Percentiles rank a stretch among this genome's conserved stretches.
These are phyloP conservation scores for Axea sp. DNA, from an alignment of 2,888 invertebrate species.

Conservation along the genomic window DNA sequence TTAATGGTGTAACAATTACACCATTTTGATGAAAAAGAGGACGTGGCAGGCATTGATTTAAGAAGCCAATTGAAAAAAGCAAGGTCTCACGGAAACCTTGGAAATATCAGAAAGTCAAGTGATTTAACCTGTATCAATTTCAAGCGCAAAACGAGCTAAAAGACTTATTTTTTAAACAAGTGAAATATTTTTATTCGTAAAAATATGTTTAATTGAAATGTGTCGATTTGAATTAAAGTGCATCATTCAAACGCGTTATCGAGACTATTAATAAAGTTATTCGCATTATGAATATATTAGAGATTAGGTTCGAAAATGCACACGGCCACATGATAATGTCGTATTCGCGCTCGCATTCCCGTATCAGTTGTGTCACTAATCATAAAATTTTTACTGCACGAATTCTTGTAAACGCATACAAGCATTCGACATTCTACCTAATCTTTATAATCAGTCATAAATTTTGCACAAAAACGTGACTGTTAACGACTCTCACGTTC, in stretches of 20 bases:
- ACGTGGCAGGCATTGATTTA: conserved; percentile 43
- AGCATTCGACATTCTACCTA: conserved; percentile 48
- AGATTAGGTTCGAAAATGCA: conserved; percentile 17
- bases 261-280: conserved; percentile 25
- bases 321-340: conserved; percentile 13
- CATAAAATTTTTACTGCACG: conserved; percentile 31
- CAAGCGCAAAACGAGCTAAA: conserved; percentile 26
- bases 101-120: conserved; percentile 52
- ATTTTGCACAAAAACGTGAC: conserved; percentile 50
- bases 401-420: conserved; percentile 23
- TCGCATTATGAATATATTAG: conserved; percentile 29
- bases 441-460: conserved; percentile 55
- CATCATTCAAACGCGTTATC: conserved; percentile 15
- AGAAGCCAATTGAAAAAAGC: conserved; percentile 47
- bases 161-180: conserved; percentile 4
- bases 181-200: conserved; percentile 2
- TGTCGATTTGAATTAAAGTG: conserved; percentile 21
- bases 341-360: conserved; percentile 27
- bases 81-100: conserved; percentile 53
- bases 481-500: conserved; percentile 26
- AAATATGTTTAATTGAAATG: too few relatives aligned
- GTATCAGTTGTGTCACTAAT: conserved; percentile 28
- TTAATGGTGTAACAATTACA: conserved; percentile 35
- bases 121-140: conserved; percentile 46
- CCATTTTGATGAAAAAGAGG: conserved; percentile 9